phyloP scores from a whole-genome alignment of 2,113 vertebrate species.

The Bambusicola thoracicus region DNA sequence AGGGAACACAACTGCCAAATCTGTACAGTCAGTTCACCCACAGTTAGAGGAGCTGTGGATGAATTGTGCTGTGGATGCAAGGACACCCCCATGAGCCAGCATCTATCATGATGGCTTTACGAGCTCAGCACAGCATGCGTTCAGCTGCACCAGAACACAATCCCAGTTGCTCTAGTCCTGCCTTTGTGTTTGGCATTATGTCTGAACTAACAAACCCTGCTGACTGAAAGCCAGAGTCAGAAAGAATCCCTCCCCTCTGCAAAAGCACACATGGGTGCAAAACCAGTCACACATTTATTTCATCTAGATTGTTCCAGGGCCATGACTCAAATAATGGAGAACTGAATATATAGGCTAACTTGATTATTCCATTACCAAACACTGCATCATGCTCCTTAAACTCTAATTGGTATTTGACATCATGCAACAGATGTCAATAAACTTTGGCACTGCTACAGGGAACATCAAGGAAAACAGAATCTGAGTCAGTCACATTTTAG shows the following conservation, averaged over 20 bases:
- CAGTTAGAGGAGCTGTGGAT: not conserved
- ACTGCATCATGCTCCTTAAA: not conserved
- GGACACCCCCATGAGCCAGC: not conserved
- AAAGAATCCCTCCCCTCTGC: not conserved
- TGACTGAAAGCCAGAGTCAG: not conserved
- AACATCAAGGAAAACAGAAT: not conserved
- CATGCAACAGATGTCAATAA: not conserved
- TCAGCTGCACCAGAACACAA: not conserved
- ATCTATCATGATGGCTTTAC: accelerated
- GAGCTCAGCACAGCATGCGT: not conserved
- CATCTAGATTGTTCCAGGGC: not conserved
- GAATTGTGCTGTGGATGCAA: not conserved
- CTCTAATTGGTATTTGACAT: not conserved
- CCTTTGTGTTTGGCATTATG: not conserved
- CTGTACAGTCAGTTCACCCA: accelerated
- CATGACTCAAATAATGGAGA: not conserved
- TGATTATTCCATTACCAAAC: not conserved
- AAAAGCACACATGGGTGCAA: not conserved
- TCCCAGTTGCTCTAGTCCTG: not conserved
- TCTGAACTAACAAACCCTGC: not conserved
- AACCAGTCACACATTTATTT: not conserved
- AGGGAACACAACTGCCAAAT: not conserved
- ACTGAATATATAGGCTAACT: not conserved
- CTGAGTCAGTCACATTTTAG: not conserved
- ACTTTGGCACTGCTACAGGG: not conserved